These are phyloP conservation scores for Anguilla megastoma DNA, from an alignment of 2,797 vertebrate genomes.

Conservation along the genomic window DNA sequence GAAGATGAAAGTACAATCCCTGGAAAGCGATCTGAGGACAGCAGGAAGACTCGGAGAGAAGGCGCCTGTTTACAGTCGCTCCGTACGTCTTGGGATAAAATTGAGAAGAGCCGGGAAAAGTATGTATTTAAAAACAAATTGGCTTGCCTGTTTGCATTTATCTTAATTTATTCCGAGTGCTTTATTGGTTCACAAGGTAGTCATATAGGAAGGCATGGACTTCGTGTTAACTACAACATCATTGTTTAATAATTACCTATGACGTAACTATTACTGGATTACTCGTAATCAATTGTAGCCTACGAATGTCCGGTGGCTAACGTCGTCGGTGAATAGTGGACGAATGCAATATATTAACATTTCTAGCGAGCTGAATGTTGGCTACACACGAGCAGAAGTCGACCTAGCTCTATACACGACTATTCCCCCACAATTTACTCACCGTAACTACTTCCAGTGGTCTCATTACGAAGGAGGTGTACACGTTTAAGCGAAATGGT, in stretches of 20 bases:
- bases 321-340: background rate
- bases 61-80: constrained; percentile 29
- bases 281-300: background rate
- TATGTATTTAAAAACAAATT: constrained; percentile 18
- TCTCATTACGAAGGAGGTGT: too few species aligned
- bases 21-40: constrained; percentile 61
- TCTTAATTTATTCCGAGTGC: too few species aligned
- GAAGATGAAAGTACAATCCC: constrained; percentile 57
- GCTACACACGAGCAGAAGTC: background rate
- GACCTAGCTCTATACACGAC: background rate
- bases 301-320: background rate
- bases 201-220: background rate
- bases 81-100: constrained; percentile 42
- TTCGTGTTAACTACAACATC: constrained; percentile 36
- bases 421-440: background rate
- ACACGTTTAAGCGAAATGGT: too few species aligned
- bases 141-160: background rate
- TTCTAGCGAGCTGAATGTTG: background rate
- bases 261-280: constrained; percentile 15
- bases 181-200: background rate
- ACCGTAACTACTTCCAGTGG: background rate
- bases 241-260: constrained; percentile 47
- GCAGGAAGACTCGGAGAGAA: constrained; percentile 19
- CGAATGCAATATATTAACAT: background rate
- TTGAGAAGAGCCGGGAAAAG: constrained; percentile 50